Base-by-base conservation (phyloP, 2,113 vertebrate species). In the Siphamia tubifer region DNA sequence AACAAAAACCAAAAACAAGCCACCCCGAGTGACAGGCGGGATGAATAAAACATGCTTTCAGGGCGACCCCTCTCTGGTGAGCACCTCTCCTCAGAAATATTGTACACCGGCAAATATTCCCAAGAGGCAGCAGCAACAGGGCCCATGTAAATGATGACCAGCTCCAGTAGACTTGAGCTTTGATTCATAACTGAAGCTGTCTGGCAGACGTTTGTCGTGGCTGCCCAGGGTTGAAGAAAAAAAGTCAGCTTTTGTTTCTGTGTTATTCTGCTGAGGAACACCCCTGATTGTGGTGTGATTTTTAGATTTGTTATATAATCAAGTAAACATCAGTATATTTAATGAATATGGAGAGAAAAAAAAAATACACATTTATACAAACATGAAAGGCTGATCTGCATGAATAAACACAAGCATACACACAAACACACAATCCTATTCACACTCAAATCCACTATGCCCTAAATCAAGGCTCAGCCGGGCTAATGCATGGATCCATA, bases 401-500 rank as follows among this genome's bases (percentile, higher is more conserved):
- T 25, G 12, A 44, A 15, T 9, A 40, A 42, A 56, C 30, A 27
- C 38, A 57, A 15, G 58, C 36, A 76, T 15, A 49, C 60, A 49
- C 40, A 45, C 31, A 64, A 31, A 55, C 42, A 52, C 39, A 55
- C 13, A 77, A 21, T 51, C 55, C 52, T 49, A 62, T 60, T 58
- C 64, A 49, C 52, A 51, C 58, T 73, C 76, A 75, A 28, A 84
- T 79, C 77, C 61, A 53, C 65, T 74, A 58, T 48, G 80, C 85
- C 78, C 71, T 91, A 90, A 90, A 91, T 91, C 87, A 87, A 68
- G 70, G 61, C 77, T 91, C 86, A 89, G 91, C 90, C 87, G 90
- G 60, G 93, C 94, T 88, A 90, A 94, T 93, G 94, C 93, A 94
- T 87, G 87, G 94, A 96, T 96, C 94, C 87, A 92, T 94, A 96